A percentile compares a stretch with the other conserved stretches of the same genome.
Conservation (phyloP, 2,113 vertebrate species). For the Diglossa brunneiventris region DNA sequence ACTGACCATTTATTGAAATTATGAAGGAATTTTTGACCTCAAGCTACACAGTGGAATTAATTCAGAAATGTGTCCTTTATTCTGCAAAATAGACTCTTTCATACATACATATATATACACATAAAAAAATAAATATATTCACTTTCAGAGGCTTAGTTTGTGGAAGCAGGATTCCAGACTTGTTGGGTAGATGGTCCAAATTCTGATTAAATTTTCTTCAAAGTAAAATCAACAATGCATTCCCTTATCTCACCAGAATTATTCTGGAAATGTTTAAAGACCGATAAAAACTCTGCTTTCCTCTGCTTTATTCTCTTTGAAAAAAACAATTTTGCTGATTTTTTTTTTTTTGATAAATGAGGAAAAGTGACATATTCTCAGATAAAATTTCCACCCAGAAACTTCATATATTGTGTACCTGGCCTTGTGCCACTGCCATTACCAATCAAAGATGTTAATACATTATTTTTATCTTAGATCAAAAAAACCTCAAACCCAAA, state of each 20-base stretch:
- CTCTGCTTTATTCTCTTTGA: not conserved
- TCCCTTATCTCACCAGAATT: not conserved
- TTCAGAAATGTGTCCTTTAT: not conserved
- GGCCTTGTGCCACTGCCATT: not conserved
- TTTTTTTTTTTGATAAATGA: not conserved
- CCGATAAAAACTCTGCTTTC: not conserved
- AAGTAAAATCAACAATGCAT: not conserved
- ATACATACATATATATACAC: not conserved
- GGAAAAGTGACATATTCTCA: not conserved
- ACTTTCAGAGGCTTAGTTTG: not conserved
- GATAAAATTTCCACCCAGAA: not conserved
- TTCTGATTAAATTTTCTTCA: not conserved
- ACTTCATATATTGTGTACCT: not conserved
- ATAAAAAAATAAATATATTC: not conserved
- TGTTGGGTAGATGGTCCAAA: not conserved
- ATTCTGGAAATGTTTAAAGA: not conserved
- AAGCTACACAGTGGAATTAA: not conserved
- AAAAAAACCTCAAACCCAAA: not conserved
- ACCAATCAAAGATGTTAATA: not conserved
- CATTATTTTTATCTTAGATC: not conserved
- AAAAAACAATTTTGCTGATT: not conserved
- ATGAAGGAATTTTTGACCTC: not conserved
- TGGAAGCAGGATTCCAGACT: not conserved
- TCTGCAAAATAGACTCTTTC: not conserved
- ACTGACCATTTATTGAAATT: not conserved